Evolutionary conservation across 2,797 vertebrate genomes (phyloP), one percentile per base, ranked within the genome.

Genomic region (Xiphorhynchus erythropygius): DNA sequence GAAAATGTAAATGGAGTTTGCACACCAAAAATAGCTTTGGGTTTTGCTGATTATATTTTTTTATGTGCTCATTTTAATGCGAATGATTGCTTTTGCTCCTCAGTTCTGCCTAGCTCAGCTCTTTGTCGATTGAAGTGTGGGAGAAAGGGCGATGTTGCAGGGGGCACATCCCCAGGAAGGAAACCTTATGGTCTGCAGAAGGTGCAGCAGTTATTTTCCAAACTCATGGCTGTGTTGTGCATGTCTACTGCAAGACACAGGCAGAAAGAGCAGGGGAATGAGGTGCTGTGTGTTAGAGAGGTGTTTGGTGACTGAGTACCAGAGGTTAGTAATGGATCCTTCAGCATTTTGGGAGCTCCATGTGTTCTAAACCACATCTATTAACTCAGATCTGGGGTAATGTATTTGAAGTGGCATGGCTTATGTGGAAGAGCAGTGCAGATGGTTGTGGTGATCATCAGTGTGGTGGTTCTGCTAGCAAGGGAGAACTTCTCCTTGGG

Each of bases 1-100:
- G 49, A 95, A 97, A 89, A 96, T 84, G 86, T 84, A 95, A 95
- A 94, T 93, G 83, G 93, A 95, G 52, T 90, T 90, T 91, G 80
- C 70, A 35, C 90, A 88, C 91, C 86, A 95, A 95, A 97, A 97
- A 96, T 96, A 97, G 90, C 94, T 94, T 87, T 76, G 80, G 88
- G 74, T 55, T 95, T 95, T 90, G 95, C 91, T 93, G 85, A 71
- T 90, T 50, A 32, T 73, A 84, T 67, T 89, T 73, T 49, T 94
- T 49, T 32, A 59, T 62, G 81, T 52, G 46, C 44, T 89, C 49
- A 5, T 89, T 94, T 95, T 41, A 53, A 89, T 87, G 86, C 9
- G 27, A 84, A 67, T 25, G 70, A 87, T 89, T 1, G 4, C 50
- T 91, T 94, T 84, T 86, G 65, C 74, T 91, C 3, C 0, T 80